phyloP scores from a whole-genome alignment of 2,888 invertebrate genomes.

The Melanostoma scalare region DNA sequence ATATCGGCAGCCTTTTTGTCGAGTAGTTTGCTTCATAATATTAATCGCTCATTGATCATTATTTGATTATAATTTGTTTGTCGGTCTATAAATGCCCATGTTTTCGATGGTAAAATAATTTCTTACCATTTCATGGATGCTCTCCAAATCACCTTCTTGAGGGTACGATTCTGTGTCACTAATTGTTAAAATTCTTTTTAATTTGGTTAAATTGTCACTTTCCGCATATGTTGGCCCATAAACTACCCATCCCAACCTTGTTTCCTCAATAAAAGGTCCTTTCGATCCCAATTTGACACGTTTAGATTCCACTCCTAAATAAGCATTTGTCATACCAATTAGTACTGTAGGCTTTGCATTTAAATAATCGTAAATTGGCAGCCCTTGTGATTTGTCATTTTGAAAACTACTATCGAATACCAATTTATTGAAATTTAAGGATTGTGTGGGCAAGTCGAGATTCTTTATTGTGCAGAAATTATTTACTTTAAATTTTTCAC shows the following conservation, averaged over 20 bases:
- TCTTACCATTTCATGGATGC: background rate
- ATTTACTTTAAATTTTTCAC: too few relatives aligned
- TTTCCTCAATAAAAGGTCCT: background rate
- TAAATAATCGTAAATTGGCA: background rate
- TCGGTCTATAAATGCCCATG: background rate
- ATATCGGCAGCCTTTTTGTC: background rate
- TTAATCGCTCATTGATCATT: background rate
- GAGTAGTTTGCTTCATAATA: background rate
- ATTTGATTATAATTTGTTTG: background rate
- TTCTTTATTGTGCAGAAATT: too few relatives aligned
- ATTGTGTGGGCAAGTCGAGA: too few relatives aligned
- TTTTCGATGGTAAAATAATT: slow-evolving; percentile 7
- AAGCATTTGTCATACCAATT: background rate
- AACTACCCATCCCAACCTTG: background rate
- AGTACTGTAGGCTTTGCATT: background rate
- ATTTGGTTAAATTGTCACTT: background rate
- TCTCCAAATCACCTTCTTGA: background rate
- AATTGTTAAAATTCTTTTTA: slow-evolving; percentile 10
- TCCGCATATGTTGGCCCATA: background rate
- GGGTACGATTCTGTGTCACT: background rate
- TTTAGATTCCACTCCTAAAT: background rate
- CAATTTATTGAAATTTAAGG: too few relatives aligned
- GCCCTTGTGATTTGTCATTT: background rate
- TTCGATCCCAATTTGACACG: background rate
- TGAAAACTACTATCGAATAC: too few relatives aligned